Base-by-base conservation (phyloP, 2,888 invertebrate genomes). In the Diarsia dahlii region DNA sequence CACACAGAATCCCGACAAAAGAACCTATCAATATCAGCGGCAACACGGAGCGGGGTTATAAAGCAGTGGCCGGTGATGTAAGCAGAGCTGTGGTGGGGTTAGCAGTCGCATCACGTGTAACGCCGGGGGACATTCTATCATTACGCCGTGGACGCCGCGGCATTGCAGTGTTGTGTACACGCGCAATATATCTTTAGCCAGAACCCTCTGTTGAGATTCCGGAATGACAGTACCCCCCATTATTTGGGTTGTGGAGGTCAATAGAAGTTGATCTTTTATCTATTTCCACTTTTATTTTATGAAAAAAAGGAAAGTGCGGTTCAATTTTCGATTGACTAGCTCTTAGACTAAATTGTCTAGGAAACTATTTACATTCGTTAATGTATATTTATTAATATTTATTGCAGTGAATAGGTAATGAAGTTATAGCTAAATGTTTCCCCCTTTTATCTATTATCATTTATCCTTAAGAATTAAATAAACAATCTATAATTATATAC, bases 121-220 rank as follows among this genome's bases (percentile, higher is more conserved):
- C 65, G 76, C 80, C 76, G 71, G 68, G 84, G 80, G 80, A 88
- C 90, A 86, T 88, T 89, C 87, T 87, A 87, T 88, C 89, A 90
- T 90, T 86, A 88, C 84, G 67, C 83, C 67, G 85, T 85, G 85
- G 87, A 88, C 82, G 64, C 80, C 76, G 84, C 86, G 84, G 87
- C 89, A 89, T 90, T 87, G 88, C 84, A 85, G 69, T 69, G 58
- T 70, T 80, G 60, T 80, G 52, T 71, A 69, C 46, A 46, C 63
- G 65, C 52, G 76, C 71, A 50, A 70, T 74, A 73, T 73, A 76
- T 60, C 9, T 78, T 62, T 73, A 74, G 52, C 46, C 46, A 45
- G 56, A 50, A 60, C 20, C n/a, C 28, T 79, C 46, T 50, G 54
- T 56, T 64, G 39, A 23, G 10, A 45, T 64, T n/a, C 63, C 9